Conservation (phyloP, 2,888 invertebrate genomes). For the Lithophane leautieri region DNA sequence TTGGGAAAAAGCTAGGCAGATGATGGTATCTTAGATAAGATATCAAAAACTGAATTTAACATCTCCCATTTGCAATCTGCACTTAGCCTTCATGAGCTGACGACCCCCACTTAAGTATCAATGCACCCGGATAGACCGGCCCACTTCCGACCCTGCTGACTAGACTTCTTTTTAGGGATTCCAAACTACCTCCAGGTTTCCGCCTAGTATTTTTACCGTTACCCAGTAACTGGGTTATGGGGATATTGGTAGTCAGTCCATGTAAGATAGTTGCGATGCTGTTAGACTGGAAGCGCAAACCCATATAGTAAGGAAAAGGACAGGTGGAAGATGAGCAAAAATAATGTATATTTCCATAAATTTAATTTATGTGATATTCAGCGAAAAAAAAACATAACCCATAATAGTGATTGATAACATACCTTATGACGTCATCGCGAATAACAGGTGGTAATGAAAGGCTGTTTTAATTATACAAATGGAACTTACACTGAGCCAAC, state of each 20-base stretch:
- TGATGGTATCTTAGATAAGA: background rate
- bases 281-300: no score
- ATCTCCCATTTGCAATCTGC: background rate
- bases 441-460: constrained; percentile 44
- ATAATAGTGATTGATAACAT: constrained; percentile 36
- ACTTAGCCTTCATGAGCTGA: background rate
- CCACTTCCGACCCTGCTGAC: background rate
- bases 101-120: background rate
- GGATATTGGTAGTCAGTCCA: no score
- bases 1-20: background rate
- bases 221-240: background rate
- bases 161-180: background rate
- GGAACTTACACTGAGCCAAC: constrained; percentile 46
- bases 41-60: background rate
- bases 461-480: constrained; percentile 65
- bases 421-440: constrained; percentile 31
- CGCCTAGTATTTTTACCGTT: background rate
- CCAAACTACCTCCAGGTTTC: background rate
- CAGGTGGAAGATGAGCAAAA: background rate
- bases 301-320: no score
- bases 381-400: background rate
- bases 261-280: background rate
- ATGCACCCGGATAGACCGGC: background rate
- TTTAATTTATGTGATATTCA: background rate
- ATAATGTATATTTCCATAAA: background rate